Percentiles rank a stretch among this genome's conserved stretches.
Evolutionary conservation across 1,140 invertebrate species (phyloP).

Genomic region (Zophobas morio): DNA sequence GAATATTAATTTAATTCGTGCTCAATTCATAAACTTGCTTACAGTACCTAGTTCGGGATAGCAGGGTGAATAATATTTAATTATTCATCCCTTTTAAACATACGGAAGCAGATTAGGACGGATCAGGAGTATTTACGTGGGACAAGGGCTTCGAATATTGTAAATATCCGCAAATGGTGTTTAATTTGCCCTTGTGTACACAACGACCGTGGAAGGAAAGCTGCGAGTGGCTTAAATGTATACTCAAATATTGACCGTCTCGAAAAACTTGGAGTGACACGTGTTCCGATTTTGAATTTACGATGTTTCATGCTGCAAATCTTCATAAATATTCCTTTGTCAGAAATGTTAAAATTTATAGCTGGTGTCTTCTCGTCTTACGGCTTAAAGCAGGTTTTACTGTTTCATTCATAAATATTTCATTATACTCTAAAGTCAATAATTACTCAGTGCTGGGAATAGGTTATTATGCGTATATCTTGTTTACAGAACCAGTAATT

Average conservation of each 20-base stretch:
- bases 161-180: constrained; percentile 1
- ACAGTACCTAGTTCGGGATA: neutral
- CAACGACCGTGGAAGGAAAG: neutral
- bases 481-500: neutral
- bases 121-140: neutral
- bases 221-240: neutral
- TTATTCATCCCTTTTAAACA: constrained; percentile 24
- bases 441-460: neutral
- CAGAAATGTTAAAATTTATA: neutral
- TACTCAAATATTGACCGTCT: neutral
- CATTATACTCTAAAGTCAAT: neutral
- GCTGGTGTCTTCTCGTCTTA: neutral
- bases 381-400: neutral
- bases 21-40: neutral
- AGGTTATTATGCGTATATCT: neutral
- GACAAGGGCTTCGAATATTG: neutral
- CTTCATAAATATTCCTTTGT: neutral
- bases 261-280: too few relatives aligned
- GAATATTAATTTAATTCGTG: constrained; percentile 13
- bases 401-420: constrained; percentile 1
- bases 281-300: too few relatives aligned
- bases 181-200: neutral
- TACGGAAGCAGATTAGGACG: constrained; percentile 7
- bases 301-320: too few relatives aligned
- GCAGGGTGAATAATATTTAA: constrained; percentile 13